Percentiles rank a stretch among this genome's conserved stretches.
Conservation (phyloP, 1,140 invertebrate genomes). For the Trichonephila clavata region DNA sequence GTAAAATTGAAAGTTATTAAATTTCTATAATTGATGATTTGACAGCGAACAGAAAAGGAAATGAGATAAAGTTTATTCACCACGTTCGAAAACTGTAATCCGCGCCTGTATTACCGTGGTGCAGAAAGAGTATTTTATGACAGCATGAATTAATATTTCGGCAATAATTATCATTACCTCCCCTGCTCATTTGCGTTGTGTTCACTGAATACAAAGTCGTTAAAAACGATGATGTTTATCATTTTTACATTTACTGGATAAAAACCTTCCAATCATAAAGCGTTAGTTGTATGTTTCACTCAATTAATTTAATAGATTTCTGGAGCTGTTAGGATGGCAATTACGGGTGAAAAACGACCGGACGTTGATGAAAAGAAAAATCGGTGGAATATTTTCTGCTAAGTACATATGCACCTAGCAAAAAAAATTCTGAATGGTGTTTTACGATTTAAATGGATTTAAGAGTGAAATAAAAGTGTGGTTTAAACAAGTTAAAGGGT, state of each 20-base stretch:
- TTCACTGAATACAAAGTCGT: slow-evolving; percentile 11
- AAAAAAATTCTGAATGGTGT: too few species aligned
- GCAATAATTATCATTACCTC: slow-evolving; percentile 36
- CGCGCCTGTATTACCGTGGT: not conserved
- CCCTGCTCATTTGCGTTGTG: slow-evolving; percentile 7
- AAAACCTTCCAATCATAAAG: slow-evolving; percentile 25
- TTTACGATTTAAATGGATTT: too few species aligned
- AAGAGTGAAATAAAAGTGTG: too few species aligned
- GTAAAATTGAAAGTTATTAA: slow-evolving; percentile 24
- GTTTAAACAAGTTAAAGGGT: too few species aligned
- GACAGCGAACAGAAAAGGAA: slow-evolving; percentile 15
- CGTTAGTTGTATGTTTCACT: slow-evolving; percentile 26
- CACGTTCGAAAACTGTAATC: not conserved
- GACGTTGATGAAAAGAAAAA: slow-evolving; percentile 1
- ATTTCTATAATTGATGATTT: slow-evolving; percentile 48
- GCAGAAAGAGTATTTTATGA: slow-evolving; percentile 37
- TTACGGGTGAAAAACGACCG: slow-evolving; percentile 28
- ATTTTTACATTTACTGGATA: slow-evolving; percentile 36
- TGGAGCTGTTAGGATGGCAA: slow-evolving; percentile 37
- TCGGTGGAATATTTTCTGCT: not conserved
- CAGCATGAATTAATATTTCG: slow-evolving; percentile 42
- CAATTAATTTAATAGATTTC: slow-evolving; percentile 58
- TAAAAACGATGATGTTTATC: slow-evolving; percentile 55
- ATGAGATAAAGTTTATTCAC: slow-evolving; percentile 19
- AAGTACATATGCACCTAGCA: not conserved